Evolutionary conservation across 2,797 vertebrate genomes (phyloP), one percentile per base, ranked within the genome.

Genomic region (Acestrorhynchus altus): DNA sequence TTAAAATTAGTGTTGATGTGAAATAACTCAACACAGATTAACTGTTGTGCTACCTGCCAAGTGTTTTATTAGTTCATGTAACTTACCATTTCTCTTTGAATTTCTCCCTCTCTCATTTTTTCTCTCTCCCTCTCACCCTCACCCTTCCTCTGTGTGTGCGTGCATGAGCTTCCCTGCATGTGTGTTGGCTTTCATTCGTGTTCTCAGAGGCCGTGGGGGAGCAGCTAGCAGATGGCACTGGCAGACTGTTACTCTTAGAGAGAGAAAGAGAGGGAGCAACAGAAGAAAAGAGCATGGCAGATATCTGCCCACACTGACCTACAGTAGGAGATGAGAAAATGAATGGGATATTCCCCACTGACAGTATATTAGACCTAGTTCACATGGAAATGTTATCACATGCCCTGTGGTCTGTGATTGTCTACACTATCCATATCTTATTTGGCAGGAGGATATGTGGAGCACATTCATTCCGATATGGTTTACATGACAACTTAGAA

Each of bases 201-300:
- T 80, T 81, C 88, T 89, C 86, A 86, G 87, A 90, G 88, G 81
- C 80, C 60, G 84, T 59, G 90, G 92, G 90, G 91, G 89, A 83
- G 77, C 73, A 75, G 72, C 81, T 83, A 93, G 90, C 94, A 94
- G 94, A 94, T 95, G 94, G 92, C 85, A 83, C 85, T 91, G 93
- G 91, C 93, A 92, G 92, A 90, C 91, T 92, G 90, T 92, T 92
- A 93, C 88, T 92, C 88, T 89, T 79, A 84, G 82, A 80, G 59
- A 74, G 51, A 74, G 20, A 75, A 39, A 72, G 15, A 75, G 59
- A 74, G 52, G 20, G 82, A 70, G 57, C 15, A 40, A 72, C 24
- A 64, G 63, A 60, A 44, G 72, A 56, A 39, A 70, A 42, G 31
- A 63, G 35, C 22, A 20, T 12, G 18, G 20, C 24, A 44, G 54